Conservation (phyloP, 2,888 invertebrate genomes). For the Pollenia amentaria region DNA sequence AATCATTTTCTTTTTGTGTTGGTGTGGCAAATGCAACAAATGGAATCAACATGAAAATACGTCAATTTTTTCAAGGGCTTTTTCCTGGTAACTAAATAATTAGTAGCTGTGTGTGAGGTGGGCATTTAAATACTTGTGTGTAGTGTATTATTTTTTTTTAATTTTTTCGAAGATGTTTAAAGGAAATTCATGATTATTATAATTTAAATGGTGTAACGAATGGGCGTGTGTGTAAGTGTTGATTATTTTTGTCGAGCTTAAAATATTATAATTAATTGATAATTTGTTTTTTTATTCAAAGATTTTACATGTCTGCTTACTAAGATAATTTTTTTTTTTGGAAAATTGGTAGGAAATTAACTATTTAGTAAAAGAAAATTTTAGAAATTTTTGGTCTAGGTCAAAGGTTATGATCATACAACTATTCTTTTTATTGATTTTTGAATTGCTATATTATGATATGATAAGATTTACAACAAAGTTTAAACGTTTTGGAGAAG, state of each 20-base stretch:
- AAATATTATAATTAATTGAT: constrained; percentile 19
- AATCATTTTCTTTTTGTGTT: neutral
- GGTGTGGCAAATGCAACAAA: constrained; percentile 25
- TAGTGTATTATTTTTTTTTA: neutral
- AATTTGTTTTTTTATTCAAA: no score
- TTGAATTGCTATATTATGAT: no score
- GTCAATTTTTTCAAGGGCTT: constrained; percentile 81
- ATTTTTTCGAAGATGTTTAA: neutral
- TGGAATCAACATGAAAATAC: constrained; percentile 42
- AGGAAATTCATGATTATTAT: constrained; percentile 31
- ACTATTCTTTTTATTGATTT: no score
- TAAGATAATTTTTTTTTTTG: no score
- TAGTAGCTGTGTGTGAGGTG: constrained; percentile 81
- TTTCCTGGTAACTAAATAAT: constrained; percentile 83
- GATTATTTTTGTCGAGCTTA: neutral
- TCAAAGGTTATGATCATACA: no score
- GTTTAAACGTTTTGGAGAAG: no score
- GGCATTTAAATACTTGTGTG: constrained; percentile 81
- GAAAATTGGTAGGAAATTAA: no score
- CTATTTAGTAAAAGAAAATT: no score
- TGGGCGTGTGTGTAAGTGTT: neutral
- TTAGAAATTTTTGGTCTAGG: no score
- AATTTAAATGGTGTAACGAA: constrained; percentile 15
- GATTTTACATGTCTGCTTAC: no score
- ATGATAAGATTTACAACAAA: no score